Evolutionary conservation across 2,888 invertebrate species (phyloP).

Genomic region (Copidosoma aretas): DNA sequence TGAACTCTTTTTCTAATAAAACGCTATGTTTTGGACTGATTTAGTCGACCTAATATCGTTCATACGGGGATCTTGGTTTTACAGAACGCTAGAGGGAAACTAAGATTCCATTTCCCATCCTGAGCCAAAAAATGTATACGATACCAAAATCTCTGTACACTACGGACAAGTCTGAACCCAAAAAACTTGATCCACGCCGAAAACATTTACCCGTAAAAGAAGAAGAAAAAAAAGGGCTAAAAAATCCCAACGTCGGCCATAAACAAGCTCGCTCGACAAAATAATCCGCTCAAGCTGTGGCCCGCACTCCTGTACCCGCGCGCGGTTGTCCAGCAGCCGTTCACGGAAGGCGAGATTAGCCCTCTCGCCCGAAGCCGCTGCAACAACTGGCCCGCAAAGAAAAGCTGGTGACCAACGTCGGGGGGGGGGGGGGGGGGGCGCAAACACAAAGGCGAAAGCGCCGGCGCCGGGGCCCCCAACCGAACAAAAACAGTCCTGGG

Average conservation of each 20-base stretch:
- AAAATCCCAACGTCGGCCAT: not conserved
- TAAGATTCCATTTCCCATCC: too few relatives aligned
- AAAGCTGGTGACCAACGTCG: not conserved
- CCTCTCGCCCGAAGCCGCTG: not conserved
- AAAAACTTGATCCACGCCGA: too few relatives aligned
- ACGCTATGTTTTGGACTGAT: too few relatives aligned
- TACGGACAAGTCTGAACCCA: too few relatives aligned
- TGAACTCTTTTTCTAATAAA: too few relatives aligned
- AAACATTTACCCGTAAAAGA: not conserved
- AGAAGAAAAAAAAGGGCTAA: not conserved
- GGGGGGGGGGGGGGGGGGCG: not conserved
- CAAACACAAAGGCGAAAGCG: slow-evolving; percentile 14
- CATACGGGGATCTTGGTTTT: too few relatives aligned
- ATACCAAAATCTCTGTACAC: too few relatives aligned
- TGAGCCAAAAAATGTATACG: too few relatives aligned
- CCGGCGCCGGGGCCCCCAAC: not conserved
- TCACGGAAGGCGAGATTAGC: slow-evolving; percentile 5
- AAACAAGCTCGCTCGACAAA: not conserved
- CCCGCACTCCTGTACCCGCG: too few relatives aligned
- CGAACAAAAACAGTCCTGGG: slow-evolving; percentile 32
- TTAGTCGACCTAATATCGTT: too few relatives aligned
- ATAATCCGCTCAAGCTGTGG: not conserved
- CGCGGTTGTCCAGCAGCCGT: not conserved
- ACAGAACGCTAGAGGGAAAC: too few relatives aligned
- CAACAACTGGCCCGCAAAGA: too few relatives aligned